A percentile compares a stretch with the other conserved stretches of the same genome.
These are phyloP conservation scores for Trisateles emortualis DNA, from an alignment of 2,888 invertebrate species.

Conservation along the genomic window DNA sequence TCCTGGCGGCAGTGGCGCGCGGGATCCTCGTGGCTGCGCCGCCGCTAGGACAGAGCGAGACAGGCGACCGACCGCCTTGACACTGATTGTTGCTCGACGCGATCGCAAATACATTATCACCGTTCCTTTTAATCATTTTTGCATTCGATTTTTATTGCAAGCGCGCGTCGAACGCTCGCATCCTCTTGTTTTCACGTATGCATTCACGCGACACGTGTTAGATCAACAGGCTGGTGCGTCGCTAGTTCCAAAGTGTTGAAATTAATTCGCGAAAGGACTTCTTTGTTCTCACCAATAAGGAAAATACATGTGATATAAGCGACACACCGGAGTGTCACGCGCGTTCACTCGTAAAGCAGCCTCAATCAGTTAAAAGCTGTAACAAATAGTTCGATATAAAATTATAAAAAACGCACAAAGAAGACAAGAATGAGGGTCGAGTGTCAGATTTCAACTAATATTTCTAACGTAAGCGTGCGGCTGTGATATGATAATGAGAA, in stretches of 20 bases:
- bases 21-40: slow-evolving; percentile 81
- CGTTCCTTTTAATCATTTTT: slow-evolving; percentile 86
- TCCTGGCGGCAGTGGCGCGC: slow-evolving; percentile 82
- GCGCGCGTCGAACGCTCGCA: slow-evolving; percentile 76
- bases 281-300: slow-evolving; percentile 81
- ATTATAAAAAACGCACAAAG: slow-evolving; percentile 52
- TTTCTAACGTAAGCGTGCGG: slow-evolving; percentile 61
- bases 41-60: slow-evolving; percentile 76
- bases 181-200: slow-evolving; percentile 77
- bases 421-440: slow-evolving; percentile 69
- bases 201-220: slow-evolving; percentile 72
- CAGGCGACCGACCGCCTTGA: slow-evolving; percentile 79
- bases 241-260: slow-evolving; percentile 62
- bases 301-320: slow-evolving; percentile 71
- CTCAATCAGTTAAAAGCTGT: slow-evolving; percentile 63
- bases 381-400: slow-evolving; percentile 49
- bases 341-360: slow-evolving; percentile 67
- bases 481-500: slow-evolving; percentile 84
- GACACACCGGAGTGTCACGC: slow-evolving; percentile 63
- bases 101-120: slow-evolving; percentile 86
- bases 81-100: slow-evolving; percentile 84
- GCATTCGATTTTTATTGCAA: slow-evolving; percentile 79
- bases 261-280: slow-evolving; percentile 65
- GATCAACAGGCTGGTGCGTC: slow-evolving; percentile 81
- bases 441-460: slow-evolving; percentile 78